Conservation (phyloP, 2,113 vertebrate genomes). For the Chunga burmeisteri region DNA sequence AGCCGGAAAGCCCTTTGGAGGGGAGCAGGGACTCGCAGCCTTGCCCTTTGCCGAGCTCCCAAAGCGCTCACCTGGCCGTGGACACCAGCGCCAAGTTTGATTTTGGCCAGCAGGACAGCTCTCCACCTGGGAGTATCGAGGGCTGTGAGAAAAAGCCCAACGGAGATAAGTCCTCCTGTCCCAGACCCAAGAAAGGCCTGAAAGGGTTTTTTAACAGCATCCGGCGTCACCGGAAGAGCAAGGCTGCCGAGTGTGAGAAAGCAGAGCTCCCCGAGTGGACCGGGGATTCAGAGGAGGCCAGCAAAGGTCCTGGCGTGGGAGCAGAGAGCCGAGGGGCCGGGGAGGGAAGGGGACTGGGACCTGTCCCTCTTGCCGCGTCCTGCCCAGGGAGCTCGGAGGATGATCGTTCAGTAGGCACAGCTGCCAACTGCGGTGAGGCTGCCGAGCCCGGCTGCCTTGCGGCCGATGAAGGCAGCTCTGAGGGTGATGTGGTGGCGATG, state of each 20-base stretch:
- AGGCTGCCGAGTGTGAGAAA: constrained; percentile 76
- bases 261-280: constrained; percentile 52
- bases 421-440: background rate
- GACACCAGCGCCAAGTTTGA: constrained; percentile 31
- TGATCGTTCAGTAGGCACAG: background rate
- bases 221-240: constrained; percentile 86
- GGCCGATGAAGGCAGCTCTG: background rate
- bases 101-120: constrained; percentile 53
- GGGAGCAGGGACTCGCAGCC: background rate
- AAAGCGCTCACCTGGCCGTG: constrained; percentile 60
- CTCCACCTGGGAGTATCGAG: constrained; percentile 59
- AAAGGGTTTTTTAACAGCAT: constrained; percentile 92
- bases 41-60: constrained; percentile 60
- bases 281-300: constrained; percentile 44
- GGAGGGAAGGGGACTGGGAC: background rate
- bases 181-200: constrained; percentile 87
- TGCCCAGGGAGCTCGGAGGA: background rate
- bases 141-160: constrained; percentile 77
- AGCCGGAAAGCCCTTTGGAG: background rate
- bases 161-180: constrained; percentile 73
- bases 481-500: background rate
- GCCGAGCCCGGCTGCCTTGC: fast-evolving
- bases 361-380: background rate
- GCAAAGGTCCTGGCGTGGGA: background rate
- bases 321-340: background rate